Conservation (phyloP, 2,888 invertebrate genomes). For the Plebejus melissa region DNA sequence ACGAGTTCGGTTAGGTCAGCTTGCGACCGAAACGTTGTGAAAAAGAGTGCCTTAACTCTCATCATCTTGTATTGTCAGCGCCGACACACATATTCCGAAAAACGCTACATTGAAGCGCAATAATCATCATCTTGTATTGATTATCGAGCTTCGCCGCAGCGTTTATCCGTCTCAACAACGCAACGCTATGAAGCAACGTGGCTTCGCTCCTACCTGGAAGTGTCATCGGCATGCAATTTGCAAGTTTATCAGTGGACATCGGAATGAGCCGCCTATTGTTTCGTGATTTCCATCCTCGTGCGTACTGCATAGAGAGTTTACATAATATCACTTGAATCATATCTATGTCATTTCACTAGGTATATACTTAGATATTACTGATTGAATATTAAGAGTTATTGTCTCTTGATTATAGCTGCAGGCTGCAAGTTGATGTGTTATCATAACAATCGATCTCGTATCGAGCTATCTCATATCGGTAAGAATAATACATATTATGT, state of each 20-base stretch:
- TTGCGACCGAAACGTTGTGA: too few species aligned
- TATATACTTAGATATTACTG: not conserved
- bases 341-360: constrained; percentile 50
- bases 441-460: too few species aligned
- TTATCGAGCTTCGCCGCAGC: not conserved
- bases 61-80: too few species aligned
- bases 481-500: too few species aligned
- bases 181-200: not conserved
- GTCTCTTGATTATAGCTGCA: constrained; percentile 31
- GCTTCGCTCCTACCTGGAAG: constrained; percentile 7
- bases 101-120: too few species aligned
- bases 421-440: not conserved
- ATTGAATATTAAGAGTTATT: constrained; percentile 55
- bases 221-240: constrained; percentile 34
- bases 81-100: too few species aligned
- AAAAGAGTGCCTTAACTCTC: too few species aligned
- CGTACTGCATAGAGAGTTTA: constrained; percentile 35
- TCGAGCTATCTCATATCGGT: too few species aligned
- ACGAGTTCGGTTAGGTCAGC: too few species aligned
- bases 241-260: constrained; percentile 31
- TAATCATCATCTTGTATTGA: too few species aligned
- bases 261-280: constrained; percentile 18
- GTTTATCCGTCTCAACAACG: not conserved
- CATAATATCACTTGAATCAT: constrained; percentile 50
- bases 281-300: constrained; percentile 35